Base-by-base conservation (phyloP, 2,797 vertebrate genomes). In the Chlorospingus flavigularis region DNA sequence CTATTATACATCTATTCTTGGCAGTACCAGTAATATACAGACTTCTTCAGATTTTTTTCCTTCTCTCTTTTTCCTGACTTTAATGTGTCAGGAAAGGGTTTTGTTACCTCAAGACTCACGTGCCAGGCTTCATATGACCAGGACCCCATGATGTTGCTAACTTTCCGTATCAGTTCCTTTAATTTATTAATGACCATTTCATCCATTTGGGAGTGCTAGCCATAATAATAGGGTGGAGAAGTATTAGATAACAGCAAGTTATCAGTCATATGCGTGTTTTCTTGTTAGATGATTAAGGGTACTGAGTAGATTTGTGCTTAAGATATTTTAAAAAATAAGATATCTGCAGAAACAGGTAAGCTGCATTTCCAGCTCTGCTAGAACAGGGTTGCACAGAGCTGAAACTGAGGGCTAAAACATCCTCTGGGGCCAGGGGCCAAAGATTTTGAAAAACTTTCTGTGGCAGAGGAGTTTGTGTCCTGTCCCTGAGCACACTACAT, bases 191-290 rank as follows among this genome's bases (percentile, higher is more conserved):
- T 58, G 47, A 80, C 74, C 25, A 24, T 79, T 72, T 79, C 48
- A 73, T 80, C 55, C 31, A 55, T 90, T 90, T 88, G 91, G 93
- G 91, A 95, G 87, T 91, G 91, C 89, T 95, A 85, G 72, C 88
- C 82, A 63, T 88, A 96, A 96, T 95, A 57, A 90, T 30, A 94
- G 88, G 95, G 89, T 86, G 54, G 82, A 86, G 50, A 77, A 91
- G 2, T 83, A 50, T 37, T 78, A 81, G 93, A 86, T 92, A 91
- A 50, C 39, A 84, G 31, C 60, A 82, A 94, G 63, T 39, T 81
- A 61, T 88, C 23, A 8, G 58, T 58, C 47, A 33, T 74, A 91
- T 81, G 88, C 93, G 45, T 85, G 42, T 83, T 92, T 94, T 94
- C 79, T 83, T 83, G 18, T 73, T 91, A 62, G 35, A 25, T 48